Evolutionary conservation across 2,113 vertebrate genomes (phyloP).

Genomic region (Pontoporia blainvillei): DNA sequence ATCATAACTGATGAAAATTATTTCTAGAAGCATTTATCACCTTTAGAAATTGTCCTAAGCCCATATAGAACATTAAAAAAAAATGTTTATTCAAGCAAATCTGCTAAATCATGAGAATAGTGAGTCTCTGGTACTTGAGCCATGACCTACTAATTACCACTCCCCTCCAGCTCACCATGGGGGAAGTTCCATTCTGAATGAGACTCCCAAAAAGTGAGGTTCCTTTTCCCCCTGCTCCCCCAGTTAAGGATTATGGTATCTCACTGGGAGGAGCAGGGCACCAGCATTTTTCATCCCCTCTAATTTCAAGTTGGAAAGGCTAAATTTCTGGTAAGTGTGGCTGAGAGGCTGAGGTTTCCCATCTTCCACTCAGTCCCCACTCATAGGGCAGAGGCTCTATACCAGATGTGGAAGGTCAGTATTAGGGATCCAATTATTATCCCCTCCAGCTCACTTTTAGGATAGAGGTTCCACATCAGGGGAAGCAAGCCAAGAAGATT

Average conservation of each 20-base stretch:
- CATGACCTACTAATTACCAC: not conserved
- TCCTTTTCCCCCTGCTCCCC: not conserved
- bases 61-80: not conserved
- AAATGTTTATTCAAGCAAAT: not conserved
- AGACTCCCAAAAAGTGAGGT: not conserved
- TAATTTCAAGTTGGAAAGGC: not conserved
- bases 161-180: not conserved
- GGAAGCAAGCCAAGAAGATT: not conserved
- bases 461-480: not conserved
- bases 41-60: constrained; percentile 4
- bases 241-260: not conserved
- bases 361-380: not conserved
- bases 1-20: not conserved
- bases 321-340: not conserved
- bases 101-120: not conserved
- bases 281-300: not conserved
- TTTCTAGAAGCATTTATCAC: not conserved
- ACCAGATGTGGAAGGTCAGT: not conserved
- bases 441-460: not conserved
- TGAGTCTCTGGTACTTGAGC: not conserved
- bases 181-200: not conserved
- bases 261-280: not conserved
- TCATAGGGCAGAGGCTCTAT: not conserved
- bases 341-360: not conserved
- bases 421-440: not conserved